phyloP scores from a whole-genome alignment of 2,888 invertebrate species.

The Patella depressa region DNA sequence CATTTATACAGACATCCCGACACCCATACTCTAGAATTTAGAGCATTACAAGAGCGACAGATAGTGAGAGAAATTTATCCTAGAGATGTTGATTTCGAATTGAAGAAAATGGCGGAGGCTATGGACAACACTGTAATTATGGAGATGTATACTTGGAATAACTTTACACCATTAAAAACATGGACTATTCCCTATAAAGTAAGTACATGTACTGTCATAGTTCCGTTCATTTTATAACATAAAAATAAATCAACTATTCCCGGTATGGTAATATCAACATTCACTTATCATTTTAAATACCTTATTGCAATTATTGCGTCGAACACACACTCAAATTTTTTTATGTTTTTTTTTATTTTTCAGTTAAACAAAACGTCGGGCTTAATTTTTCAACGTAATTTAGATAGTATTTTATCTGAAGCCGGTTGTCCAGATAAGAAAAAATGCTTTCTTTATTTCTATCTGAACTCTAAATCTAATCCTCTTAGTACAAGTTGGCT shows the following conservation, averaged over 20 bases:
- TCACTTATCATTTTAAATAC: too few species aligned
- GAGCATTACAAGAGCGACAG: not conserved
- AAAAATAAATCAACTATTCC: too few species aligned
- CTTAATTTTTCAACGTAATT: conserved; percentile 43
- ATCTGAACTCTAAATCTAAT: conserved; percentile 41
- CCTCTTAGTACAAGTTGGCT: conserved; percentile 43
- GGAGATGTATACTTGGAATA: conserved; percentile 53
- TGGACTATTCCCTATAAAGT: conserved; percentile 57
- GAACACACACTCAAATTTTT: too few species aligned
- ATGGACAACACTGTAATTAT: conserved; percentile 26
- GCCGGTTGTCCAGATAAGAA: conserved; percentile 40
- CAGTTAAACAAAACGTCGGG: conserved; percentile 56
- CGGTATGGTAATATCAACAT: too few species aligned
- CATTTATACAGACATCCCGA: conserved; percentile 37
- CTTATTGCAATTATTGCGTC: too few species aligned
- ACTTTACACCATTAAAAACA: conserved; percentile 44
- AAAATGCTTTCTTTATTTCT: conserved; percentile 50
- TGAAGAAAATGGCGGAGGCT: not conserved
- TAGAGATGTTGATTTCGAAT: not conserved
- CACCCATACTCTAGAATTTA: conserved; percentile 6
- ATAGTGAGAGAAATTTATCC: not conserved
- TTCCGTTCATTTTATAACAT: too few species aligned
- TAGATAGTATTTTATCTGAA: conserved; percentile 38
- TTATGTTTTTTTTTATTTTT: conserved; percentile 13
- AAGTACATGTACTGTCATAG: conserved; percentile 14